Percentiles rank a stretch among this genome's conserved stretches.
Conservation (phyloP, 2,113 vertebrate genomes). For the Colinus virginianus region DNA sequence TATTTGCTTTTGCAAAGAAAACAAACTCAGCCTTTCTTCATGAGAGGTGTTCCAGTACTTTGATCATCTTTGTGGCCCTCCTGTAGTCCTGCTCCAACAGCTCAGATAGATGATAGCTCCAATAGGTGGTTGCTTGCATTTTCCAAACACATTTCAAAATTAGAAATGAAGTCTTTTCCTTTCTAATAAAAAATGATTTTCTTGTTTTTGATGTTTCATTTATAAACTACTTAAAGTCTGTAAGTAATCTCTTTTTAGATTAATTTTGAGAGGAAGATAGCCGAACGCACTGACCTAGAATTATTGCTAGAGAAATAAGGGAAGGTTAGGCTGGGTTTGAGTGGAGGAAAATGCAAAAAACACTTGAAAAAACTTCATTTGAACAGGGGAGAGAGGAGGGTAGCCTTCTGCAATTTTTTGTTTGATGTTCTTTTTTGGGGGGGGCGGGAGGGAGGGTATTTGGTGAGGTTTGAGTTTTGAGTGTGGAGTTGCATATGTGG, state of each 20-base stretch:
- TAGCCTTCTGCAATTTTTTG: background rate
- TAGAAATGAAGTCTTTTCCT: background rate
- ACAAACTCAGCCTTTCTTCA: no score
- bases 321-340: background rate
- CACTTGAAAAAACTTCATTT: background rate
- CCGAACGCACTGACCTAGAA: background rate
- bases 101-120: no score
- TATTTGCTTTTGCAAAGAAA: no score
- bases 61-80: no score
- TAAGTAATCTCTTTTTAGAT: background rate
- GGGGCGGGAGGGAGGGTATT: no score
- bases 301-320: background rate
- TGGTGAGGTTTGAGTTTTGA: background rate
- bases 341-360: background rate
- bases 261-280: background rate
- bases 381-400: background rate
- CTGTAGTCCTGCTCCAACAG: no score
- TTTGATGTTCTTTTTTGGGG: background rate
- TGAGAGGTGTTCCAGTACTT: no score
- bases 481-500: background rate
- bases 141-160: background rate
- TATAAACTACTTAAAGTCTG: background rate
- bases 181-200: background rate
- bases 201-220: background rate
- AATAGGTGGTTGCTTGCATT: background rate